Base-by-base conservation (phyloP, 1,140 invertebrate genomes). In the Cecropterus lyciades region DNA sequence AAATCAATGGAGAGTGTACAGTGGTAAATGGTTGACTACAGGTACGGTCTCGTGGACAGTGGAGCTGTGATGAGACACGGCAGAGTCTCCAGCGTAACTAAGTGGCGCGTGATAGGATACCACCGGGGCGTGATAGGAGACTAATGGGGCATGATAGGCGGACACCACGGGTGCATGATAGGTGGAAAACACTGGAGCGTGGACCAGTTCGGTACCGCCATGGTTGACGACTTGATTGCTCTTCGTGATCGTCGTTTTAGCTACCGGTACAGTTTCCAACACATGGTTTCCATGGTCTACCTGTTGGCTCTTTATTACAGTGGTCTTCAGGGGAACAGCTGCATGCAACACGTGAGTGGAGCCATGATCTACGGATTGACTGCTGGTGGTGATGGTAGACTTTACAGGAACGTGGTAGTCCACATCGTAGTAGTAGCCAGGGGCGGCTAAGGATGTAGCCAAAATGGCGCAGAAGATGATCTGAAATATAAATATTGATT, bases 381-480 rank as follows among this genome's bases (percentile, higher is more conserved):
- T 77, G 69, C 65, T 73, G 49, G 77, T 75, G 60, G 83, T 73
- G 55, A 81, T 79, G 43, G 72, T 72, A 11, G 74, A 71, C 55
- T 81, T 69, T 46, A 69, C 57, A 9, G 85, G 52, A 0, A 62
- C 15, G 37, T 77, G 72, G 52, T 69, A 62, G 9, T 67, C 67
- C 11, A 68, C 72, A 9, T 73, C 74, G 53, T 84, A 75, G 40
- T 89, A 72, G 60, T 86, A 73, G 66, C 78, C 79, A 15, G 89
- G 82, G 24, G 91, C 89, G 43, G 87, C 92, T 7, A 85, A 67
- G 3, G 88, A 87, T 48, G 83, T 82, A 42, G 92, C 93, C 80
- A 94, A 73, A 60, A 93, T 70, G 37, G 87, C 87, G 40, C 78
- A 74, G 63, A 93, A 71, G 65, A 85, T 77, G 16, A 93, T 75